These are phyloP conservation scores for Tetramorium simillimum DNA, from an alignment of 1,140 invertebrate genomes.

Conservation along the genomic window DNA sequence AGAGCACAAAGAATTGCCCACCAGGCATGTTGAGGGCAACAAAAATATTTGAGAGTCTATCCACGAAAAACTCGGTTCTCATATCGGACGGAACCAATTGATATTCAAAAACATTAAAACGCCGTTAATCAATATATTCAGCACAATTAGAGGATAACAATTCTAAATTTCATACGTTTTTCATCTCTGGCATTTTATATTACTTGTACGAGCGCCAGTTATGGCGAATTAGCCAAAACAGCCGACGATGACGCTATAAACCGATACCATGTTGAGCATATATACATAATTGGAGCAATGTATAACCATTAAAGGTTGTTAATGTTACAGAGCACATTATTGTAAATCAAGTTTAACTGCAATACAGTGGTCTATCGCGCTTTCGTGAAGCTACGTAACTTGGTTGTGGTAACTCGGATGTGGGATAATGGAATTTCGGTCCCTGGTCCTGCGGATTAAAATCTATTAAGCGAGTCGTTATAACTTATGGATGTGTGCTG, in stretches of 20 bases:
- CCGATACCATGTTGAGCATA: conserved; percentile 70
- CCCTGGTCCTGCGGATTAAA: conserved; percentile 69
- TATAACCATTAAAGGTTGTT: conserved; percentile 81
- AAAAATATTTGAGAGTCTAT: conserved; percentile 37
- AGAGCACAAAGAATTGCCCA: conserved; percentile 69
- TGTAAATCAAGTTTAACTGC: conserved; percentile 82
- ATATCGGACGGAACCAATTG: neutral
- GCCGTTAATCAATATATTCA: conserved; percentile 10
- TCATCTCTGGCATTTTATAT: neutral
- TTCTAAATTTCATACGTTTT: neutral
- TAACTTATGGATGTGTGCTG: conserved; percentile 51
- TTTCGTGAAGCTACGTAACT: conserved; percentile 77
- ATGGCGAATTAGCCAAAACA: conserved; percentile 63
- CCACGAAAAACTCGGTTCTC: conserved; percentile 23
- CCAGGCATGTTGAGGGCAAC: conserved; percentile 60
- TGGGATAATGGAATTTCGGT: conserved; percentile 77
- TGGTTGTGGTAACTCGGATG: conserved; percentile 73
- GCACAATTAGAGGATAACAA: neutral
- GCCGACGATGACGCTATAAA: conserved; percentile 70
- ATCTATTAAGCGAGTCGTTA: conserved; percentile 70
- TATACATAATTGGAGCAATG: conserved; percentile 78
- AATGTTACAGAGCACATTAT: conserved; percentile 79
- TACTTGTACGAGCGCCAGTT: neutral
- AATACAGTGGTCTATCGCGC: conserved; percentile 78
- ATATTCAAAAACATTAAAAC: neutral